phyloP scores from a whole-genome alignment of 1,140 invertebrate genomes.

The Apocrypta bakeri region DNA sequence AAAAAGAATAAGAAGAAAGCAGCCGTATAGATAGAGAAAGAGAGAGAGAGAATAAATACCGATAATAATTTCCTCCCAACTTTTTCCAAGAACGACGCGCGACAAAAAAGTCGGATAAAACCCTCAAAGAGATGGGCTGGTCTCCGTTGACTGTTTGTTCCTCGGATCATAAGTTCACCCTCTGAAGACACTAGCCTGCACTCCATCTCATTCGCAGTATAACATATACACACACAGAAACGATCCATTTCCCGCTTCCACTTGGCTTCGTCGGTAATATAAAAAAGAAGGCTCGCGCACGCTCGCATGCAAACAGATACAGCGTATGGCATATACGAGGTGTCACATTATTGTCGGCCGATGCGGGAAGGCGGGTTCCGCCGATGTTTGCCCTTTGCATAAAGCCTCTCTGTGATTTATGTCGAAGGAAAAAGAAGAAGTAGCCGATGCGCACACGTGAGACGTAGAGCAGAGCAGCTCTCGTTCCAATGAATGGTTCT shows the following conservation, averaged over 20 bases:
- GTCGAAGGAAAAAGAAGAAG: background rate
- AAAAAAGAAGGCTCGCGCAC: background rate
- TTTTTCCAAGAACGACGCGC: conserved; percentile 27
- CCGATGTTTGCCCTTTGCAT: conserved; percentile 55
- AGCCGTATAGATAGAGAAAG: background rate
- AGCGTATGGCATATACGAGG: conserved; percentile 1
- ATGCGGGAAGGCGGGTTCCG: conserved; percentile 52
- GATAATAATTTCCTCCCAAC: conserved; percentile 33
- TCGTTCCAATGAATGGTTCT: background rate
- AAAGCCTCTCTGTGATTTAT: conserved; percentile 55
- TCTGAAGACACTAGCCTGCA: background rate
- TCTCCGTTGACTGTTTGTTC: conserved; percentile 18
- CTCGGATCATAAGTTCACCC: background rate
- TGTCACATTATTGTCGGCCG: conserved; percentile 51
- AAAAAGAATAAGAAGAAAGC: background rate
- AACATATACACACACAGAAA: no score
- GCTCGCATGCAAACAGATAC: conserved; percentile 15
- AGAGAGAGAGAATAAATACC: conserved; percentile 32
- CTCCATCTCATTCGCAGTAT: conserved; percentile 12
- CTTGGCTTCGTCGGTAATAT: conserved; percentile 6
- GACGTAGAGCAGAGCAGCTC: background rate
- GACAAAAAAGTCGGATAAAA: conserved; percentile 27
- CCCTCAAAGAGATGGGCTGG: conserved; percentile 6
- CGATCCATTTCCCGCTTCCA: conserved; percentile 20
- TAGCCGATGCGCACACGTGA: background rate